A percentile compares a stretch with the other conserved stretches of the same genome.
These are phyloP conservation scores for Amphimallon solstitiale DNA, from an alignment of 2,888 invertebrate species.

Conservation along the genomic window DNA sequence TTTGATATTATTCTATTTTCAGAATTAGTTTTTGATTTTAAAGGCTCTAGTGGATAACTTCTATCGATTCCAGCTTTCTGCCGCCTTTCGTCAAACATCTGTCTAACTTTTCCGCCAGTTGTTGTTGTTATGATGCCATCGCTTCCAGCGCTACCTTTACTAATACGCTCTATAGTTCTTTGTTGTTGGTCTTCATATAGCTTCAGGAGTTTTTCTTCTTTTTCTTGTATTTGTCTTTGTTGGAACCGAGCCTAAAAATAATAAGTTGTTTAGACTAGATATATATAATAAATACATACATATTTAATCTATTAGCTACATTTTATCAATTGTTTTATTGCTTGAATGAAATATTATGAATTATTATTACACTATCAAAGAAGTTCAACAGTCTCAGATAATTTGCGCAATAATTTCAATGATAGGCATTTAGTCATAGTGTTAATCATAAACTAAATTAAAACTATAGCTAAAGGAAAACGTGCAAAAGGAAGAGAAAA, in stretches of 20 bases:
- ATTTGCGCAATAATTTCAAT: too few species aligned
- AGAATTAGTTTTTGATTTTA: conserved; percentile 63
- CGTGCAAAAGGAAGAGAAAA: too few species aligned
- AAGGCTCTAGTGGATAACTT: conserved; percentile 83
- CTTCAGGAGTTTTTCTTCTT: conserved; percentile 79
- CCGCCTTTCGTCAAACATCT: conserved; percentile 86
- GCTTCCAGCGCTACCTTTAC: conserved; percentile 65
- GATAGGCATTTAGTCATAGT: too few species aligned
- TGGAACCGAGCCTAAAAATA: conserved; percentile 80
- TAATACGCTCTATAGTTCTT: conserved; percentile 70
- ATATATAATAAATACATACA: background rate
- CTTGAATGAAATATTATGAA: too few species aligned
- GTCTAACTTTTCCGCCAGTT: conserved; percentile 71
- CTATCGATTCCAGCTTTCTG: conserved; percentile 81
- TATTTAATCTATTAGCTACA: too few species aligned
- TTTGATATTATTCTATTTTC: conserved; percentile 71
- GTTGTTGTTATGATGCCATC: conserved; percentile 55
- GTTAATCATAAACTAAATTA: too few species aligned
- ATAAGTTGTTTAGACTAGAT: background rate
- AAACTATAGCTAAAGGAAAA: too few species aligned
- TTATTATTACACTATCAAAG: too few species aligned
- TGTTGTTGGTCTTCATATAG: conserved; percentile 77
- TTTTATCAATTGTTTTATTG: too few species aligned
- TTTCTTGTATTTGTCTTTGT: conserved; percentile 83
- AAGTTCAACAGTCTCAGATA: too few species aligned